Evolutionary conservation across 1,140 invertebrate genomes (phyloP), one percentile per base, ranked within the genome.

Genomic region (Ooceraea biroi): DNA sequence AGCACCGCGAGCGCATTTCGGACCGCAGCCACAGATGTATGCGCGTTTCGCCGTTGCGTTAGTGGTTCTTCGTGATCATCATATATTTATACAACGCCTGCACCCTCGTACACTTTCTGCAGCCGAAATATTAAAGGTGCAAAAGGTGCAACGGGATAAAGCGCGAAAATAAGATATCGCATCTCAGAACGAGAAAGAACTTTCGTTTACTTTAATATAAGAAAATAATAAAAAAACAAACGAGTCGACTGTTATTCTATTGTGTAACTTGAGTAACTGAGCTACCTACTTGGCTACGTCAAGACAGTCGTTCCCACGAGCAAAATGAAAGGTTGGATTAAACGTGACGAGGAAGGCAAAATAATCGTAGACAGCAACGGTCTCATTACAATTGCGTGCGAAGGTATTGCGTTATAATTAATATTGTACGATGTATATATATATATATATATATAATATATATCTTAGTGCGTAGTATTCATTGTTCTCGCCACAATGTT

Each of bases 91-190:
- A 44, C 50, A 57, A 78, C 17, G 36, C 30, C 65, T 80, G 50
- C 76, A 80, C 76, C 63, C 57, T 80, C 36, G 69, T 80, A 80
- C 76, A 80, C 76, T 80, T 80, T 80, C 76, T 80, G 65, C 50
- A 57, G 76, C 36, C 76, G 36, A 66, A 76, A 71, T 80, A 80
- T 71, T 17, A 1, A 25, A 80, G 76, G 76, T 80, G 76, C 65
- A 80, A 80, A 80, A 69, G 65, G 76, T 80, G 76, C 65, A 80
- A 69, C 25, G 76, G 44, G 57, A 71, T 71, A 80, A 78, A 80
- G 76, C 76, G 76, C 76, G 76, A 80, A 77, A 80, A 80, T 80
- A 80, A 80, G 65, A 80, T 44, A 57, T 41, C n/a, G 36, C 52
- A 50, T 68, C 36, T 11, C 44, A 25, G 19, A 68, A 12, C 3